Evolutionary conservation across 2,113 vertebrate species (phyloP), one percentile per base, ranked within the genome.

Genomic region (Anser cygnoides): DNA sequence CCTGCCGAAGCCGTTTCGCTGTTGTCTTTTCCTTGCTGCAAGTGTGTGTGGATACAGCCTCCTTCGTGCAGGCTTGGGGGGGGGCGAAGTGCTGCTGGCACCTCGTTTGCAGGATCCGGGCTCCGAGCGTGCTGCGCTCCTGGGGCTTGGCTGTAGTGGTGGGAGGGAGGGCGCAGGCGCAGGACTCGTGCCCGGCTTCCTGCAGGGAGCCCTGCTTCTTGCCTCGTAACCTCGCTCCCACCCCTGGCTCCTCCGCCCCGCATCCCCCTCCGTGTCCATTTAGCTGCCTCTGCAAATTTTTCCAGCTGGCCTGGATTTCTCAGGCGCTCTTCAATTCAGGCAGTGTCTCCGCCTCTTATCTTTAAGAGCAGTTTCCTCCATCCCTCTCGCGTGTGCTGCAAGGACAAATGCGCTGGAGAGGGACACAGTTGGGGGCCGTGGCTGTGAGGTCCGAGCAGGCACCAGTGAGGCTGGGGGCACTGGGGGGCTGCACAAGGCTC

Each of bases 1-100:
- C 88, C 61, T n/a, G 11, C 94, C 39, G 39, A 89, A 95, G 54
- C 41, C n/a, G 46, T 89, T 95, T 67, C 31, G 59, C 80, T 87
- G 80, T 74, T 95, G 89, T 70, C 72, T 93, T 74, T 86, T 76
- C 55, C 17, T 65, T 49, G 37, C 74, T 83, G 70, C 33, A 28
- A 62, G 37, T 10, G 21, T 50, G 37, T 52, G 50, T 6, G 49
- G 21, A 2, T 74, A 20, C 88, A 80, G 87, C 84, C 35, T 65
- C 17, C 66, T 65, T 62, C 0, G 0, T 25, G 87, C 68, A 5
- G 33, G 63, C 66, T 70, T 70, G 71, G 41, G n/a, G 81, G 29
- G 28, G 21, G 35, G 19, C 10, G 57, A 85, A 77, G 75, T 58
- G 65, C 89, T 71, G 50, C 76, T 3, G 3, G 54, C 2, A 5